A percentile compares a stretch with the other conserved stretches of the same genome.
Evolutionary conservation across 1,140 invertebrate genomes (phyloP).

Genomic region (Thaumatotibia leucotreta): DNA sequence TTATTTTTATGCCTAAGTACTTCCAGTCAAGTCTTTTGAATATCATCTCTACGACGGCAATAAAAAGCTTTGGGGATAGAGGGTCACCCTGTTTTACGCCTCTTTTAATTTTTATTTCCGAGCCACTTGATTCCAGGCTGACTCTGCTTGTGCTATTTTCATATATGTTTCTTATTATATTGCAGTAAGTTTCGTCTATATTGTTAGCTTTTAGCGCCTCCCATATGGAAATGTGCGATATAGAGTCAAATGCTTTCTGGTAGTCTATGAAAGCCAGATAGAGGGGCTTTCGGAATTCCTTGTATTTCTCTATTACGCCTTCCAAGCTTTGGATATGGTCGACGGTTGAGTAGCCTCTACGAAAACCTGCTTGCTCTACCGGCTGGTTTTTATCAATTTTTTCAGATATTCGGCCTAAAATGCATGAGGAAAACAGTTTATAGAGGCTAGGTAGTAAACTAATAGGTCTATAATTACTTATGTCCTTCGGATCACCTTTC

Average conservation of each 20-base stretch:
- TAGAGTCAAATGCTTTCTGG: neutral
- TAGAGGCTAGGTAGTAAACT: neutral
- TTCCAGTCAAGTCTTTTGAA: neutral
- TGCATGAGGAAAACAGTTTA: neutral
- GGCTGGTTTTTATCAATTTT: neutral
- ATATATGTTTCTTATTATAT: neutral
- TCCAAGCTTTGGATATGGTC: neutral
- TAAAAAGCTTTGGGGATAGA: neutral
- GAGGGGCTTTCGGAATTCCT: neutral
- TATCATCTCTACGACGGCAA: neutral
- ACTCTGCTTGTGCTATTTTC: neutral
- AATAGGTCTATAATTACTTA: neutral
- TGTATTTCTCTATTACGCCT: neutral
- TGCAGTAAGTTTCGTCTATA: conserved; percentile 3
- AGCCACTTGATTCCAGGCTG: neutral
- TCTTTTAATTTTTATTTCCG: neutral
- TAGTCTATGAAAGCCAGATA: neutral
- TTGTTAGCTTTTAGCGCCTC: neutral
- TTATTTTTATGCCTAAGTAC: neutral
- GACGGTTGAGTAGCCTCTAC: neutral
- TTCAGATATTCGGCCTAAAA: neutral
- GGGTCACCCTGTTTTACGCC: neutral
- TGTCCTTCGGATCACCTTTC: too few species aligned
- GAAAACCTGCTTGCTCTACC: neutral
- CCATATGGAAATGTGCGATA: neutral